Evolutionary conservation across 1,140 invertebrate genomes (phyloP), one percentile per base, ranked within the genome.

Genomic region (Lerema accius): DNA sequence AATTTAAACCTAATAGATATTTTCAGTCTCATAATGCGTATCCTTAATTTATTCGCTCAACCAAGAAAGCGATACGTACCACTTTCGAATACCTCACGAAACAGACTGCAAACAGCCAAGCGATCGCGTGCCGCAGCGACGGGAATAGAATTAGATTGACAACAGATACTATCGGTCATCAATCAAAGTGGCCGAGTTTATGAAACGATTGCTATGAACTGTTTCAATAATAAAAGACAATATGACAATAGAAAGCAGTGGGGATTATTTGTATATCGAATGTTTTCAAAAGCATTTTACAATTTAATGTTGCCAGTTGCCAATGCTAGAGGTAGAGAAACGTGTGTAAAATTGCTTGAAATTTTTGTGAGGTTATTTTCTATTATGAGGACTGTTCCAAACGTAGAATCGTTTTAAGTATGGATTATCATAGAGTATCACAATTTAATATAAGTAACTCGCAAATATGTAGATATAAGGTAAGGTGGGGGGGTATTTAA

Each of bases 101-200:
- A 60, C 51, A 46, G 48, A 64, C 67, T 72, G 65, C 70, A 75
- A 70, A 60, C 73, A 69, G 76, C 65, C 69, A 69, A 71, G 67
- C 16, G 64, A 42, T 82, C 70, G 77, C 82, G 80, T 84, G 80
- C 71, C 62, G 58, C 60, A 59, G 64, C 53, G 61, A 23, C 69
- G 73, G 67, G 75, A 74, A 78, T 81, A 78, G 75, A 80, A 76
- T 78, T 80, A 80, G 70, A 84, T 75, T 76, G 76, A 80, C 75
- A 78, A 78, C 71, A 76, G 78, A 78, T 73, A 69, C 50, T 66
- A 72, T 67, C 66, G 59, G 53, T 63, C 82, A 82, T 82, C 75
- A 80, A 84, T 84, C 82, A 84, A 71, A 78, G 65, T 71, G 71
- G 65, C 60, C 59, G 62, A 69, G 56, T 67, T 70, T 64, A 60